A percentile compares a stretch with the other conserved stretches of the same genome.
These are phyloP conservation scores for Natrix natrix DNA, from an alignment of 2,797 vertebrate genomes.

Conservation along the genomic window DNA sequence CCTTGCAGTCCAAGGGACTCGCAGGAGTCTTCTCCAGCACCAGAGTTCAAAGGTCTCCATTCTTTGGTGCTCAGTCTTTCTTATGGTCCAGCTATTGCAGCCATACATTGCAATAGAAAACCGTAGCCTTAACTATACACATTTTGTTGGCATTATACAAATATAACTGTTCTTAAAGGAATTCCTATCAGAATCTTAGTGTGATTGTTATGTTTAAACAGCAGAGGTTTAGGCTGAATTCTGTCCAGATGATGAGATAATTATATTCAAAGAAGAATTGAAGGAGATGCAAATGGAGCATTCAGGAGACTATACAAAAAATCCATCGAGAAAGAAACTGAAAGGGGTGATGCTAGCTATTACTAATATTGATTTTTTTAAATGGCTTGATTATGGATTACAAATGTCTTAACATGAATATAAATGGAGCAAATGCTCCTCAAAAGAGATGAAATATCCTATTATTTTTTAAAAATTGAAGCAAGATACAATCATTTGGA, in stretches of 20 bases:
- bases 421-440: neutral
- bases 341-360: neutral
- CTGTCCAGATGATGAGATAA: neutral
- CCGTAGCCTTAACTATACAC: no score
- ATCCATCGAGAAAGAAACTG: neutral
- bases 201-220: neutral
- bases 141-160: neutral
- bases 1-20: no score
- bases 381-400: neutral
- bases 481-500: neutral
- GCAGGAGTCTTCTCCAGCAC: no score
- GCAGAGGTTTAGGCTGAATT: neutral
- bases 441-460: neutral
- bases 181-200: neutral
- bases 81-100: no score
- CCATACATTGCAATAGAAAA: no score
- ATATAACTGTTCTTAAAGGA: neutral
- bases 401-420: neutral
- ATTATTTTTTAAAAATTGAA: neutral
- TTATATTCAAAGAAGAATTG: neutral
- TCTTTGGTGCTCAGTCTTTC: no score
- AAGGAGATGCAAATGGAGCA: neutral
- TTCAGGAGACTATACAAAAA: neutral
- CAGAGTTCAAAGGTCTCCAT: no score
- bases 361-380: neutral